Conservation (phyloP, 1,140 invertebrate genomes). For the Drosophila mojavensis region DNA sequence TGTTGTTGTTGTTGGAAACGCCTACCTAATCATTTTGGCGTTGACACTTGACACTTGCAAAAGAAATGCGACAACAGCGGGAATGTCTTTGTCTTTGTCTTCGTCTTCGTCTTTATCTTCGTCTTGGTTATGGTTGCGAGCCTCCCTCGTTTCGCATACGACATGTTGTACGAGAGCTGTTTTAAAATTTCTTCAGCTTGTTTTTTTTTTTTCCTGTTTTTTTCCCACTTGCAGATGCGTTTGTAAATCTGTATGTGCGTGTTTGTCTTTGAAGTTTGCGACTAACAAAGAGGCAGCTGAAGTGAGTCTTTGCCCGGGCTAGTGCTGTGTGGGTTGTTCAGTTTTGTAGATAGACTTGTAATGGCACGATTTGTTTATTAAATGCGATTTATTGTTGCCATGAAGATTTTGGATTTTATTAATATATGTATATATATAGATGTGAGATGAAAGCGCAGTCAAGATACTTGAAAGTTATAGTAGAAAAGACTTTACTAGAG, state of each 20-base stretch:
- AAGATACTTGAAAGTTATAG: too few species aligned
- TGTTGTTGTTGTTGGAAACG: constrained; percentile 56
- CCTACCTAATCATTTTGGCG: constrained; percentile 81
- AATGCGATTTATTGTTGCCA: constrained; percentile 4
- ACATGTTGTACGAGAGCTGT: constrained; percentile 44
- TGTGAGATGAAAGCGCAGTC: too few species aligned
- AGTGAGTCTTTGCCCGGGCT: constrained; percentile 2
- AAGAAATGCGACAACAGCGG: constrained; percentile 54
- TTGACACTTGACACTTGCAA: constrained; percentile 77
- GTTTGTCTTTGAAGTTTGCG: constrained; percentile 54
- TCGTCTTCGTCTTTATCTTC: constrained; percentile 7
- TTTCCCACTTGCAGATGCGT: constrained; percentile 35
- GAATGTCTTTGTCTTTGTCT: constrained; percentile 42
- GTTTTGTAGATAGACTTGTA: neutral
- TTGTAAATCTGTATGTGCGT: constrained; percentile 29
- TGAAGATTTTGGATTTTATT: neutral
- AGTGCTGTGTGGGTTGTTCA: neutral
- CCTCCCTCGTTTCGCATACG: constrained; percentile 30
- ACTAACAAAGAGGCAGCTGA: constrained; percentile 10
- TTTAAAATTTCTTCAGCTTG: constrained; percentile 41
- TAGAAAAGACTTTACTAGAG: too few species aligned
- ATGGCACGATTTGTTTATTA: neutral
- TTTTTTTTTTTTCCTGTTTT: constrained; percentile 19
- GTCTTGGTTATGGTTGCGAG: neutral
- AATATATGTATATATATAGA: too few species aligned